Evolutionary conservation across 1,140 invertebrate species (phyloP), one percentile per base, ranked within the genome.

Genomic region (Lycorma delicatula): DNA sequence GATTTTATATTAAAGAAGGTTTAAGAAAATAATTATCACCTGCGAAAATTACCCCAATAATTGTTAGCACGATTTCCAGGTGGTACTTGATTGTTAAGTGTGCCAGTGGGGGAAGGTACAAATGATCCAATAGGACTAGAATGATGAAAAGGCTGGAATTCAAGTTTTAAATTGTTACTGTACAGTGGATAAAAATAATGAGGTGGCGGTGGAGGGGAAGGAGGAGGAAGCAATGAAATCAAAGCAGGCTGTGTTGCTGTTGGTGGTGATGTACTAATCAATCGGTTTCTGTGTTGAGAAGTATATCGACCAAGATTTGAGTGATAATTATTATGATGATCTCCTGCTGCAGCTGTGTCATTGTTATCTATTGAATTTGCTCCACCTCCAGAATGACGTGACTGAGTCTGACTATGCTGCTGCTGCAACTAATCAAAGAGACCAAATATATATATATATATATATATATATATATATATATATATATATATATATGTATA

Each of bases 41-140:
- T 89, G 76, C 86, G 74, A 70, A 93, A 92, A 76, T 92, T 92
- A 67, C 92, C 90, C 89, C 87, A 91, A 72, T 91, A 92, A 73
- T 92, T 92, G 71, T 92, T 93, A 41, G 89, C 87, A 59, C 89
- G 75, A 70, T 87, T 90, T 22, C 88, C 87, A 12, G 89, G 88
- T 36, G 88, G 84, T 57, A 91, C 88, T 77, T 91, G 87, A 72
- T 91, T 91, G 71, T 91, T 91, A 13, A 91, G 72, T 11, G 85
- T 81, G 20, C 38, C 46, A 28, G 55, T 16, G 3, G 44, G 41
- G 12, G 25, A 57, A 1, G 56, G 18, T 31, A 57, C 13, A 51
- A 57, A 57, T 12, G 47, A 34, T 7, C 47, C 47, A 23, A 56
- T 56, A 20, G 60, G 62, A 49, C 52, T 61, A 52, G 63, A 36